Evolutionary conservation across 2,113 vertebrate genomes (phyloP), one percentile per base, ranked within the genome.

Genomic region (Saccopteryx bilineata): DNA sequence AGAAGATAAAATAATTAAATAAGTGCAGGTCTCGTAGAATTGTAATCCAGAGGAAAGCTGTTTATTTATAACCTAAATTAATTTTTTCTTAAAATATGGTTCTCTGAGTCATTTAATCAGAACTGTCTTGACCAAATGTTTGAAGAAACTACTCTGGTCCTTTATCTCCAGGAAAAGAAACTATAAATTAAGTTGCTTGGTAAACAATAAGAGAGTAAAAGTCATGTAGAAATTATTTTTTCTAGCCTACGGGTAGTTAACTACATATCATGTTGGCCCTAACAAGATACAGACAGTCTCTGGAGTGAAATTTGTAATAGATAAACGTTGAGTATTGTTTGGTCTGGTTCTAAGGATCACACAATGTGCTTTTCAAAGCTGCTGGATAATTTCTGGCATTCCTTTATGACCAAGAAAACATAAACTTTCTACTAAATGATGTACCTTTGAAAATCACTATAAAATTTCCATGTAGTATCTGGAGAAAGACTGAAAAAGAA

Each of bases 151-250:
- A 58, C 4, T 80, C 68, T 90, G 28, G 28, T 79, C 71, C 21
- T 94, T 91, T 93, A 66, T 83, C 63, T 88, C 79, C 81, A 15
- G 87, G 17, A 89, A 92, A 88, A 88, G 8, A 28, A 95, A 78
- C 56, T 66, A 71, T 63, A 87, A 91, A 88, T 71, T 89, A 93
- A 65, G 19, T 39, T 84, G 33, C 11, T 33, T 75, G 8, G 46
- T 68, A 95, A 94, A 79, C 12, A 87, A 92, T 46, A 56, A 56
- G 5, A 68, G 26, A 89, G 54, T 12, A 82, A 86, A 68, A 87
- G 15, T 4, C 28, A 72, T 0, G 4, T 10, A 74, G 1, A 13
- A 1, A 33, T 66, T 56, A 39, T 72, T 52, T 90, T 52, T 69
- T 48, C 48, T 93, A 71, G 17, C 39, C 48, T 81, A 52, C 1